A percentile compares a stretch with the other conserved stretches of the same genome.
Conservation (phyloP, 2,113 vertebrate species). For the Equus przewalskii region DNA sequence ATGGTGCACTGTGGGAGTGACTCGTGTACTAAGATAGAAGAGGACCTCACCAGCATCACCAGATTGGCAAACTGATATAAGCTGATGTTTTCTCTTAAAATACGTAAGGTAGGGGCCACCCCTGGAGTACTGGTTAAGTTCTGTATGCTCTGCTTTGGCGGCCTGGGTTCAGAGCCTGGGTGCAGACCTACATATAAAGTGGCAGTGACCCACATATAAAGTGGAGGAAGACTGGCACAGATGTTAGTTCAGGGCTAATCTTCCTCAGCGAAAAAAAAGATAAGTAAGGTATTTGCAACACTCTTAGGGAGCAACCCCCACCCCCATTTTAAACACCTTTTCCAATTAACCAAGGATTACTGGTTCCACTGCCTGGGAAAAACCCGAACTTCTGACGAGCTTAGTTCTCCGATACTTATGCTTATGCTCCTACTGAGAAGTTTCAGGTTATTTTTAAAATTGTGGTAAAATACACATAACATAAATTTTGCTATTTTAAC, state of each 20-base stretch:
- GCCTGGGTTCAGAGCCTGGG: too few species aligned
- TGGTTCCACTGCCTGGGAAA: not conserved
- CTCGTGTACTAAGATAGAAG: not conserved
- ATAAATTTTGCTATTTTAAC: not conserved
- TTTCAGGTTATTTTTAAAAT: not conserved
- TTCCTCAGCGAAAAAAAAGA: not conserved
- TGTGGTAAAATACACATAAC: not conserved
- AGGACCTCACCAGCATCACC: not conserved
- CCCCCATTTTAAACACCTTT: not conserved
- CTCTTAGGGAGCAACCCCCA: not conserved
- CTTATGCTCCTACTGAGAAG: not conserved
- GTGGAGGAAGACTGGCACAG: too few species aligned
- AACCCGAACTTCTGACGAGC: not conserved
- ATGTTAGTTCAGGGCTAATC: too few species aligned
- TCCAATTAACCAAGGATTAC: not conserved
- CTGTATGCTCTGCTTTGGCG: too few species aligned
- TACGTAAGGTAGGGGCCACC: too few species aligned
- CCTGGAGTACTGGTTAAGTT: too few species aligned
- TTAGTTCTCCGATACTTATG: not conserved
- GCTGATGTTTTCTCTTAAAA: not conserved
- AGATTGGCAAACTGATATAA: not conserved
- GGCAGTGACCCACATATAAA: too few species aligned
- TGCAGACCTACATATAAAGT: too few species aligned
- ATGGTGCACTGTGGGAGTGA: not conserved
- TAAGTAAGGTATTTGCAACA: not conserved